Evolutionary conservation across 2,888 invertebrate genomes (phyloP), one percentile per base, ranked within the genome.

Genomic region (Rapana venosa): DNA sequence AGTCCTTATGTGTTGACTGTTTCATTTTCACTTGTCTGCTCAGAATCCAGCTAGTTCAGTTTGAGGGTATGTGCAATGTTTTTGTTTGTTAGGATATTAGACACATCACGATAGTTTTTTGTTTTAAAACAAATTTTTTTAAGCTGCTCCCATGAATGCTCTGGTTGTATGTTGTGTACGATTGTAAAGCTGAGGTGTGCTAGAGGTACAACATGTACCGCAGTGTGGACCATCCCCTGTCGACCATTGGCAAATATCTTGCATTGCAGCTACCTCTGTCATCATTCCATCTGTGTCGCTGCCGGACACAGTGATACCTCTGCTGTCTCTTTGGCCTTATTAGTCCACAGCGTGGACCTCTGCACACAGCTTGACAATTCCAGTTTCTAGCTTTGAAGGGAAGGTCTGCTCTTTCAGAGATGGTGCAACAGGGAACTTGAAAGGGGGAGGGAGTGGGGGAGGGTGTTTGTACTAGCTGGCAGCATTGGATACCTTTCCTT

Each of bases 61-160:
- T 70, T 77, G 89, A 89, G 89, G 89, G 85, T 74, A 74, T 70
- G 89, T 89, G 89, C 89, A 89, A 89, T 89, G 83, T 83, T 85
- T 35, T 47, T 36, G 56, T 70, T 4, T 81, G 81, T 47, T 47
- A 47, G 81, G 36, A 47, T 47, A 30, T 11, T 47, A 20, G 22
- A 83, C 47, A 47, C 81, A 36, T 35, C 79, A 32, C 17, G 17
- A 35, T 79, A 20, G 20, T 35, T 83, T 22, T 36, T 83, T 83
- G 36, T 20, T 11, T 36, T 17, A 58, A 58, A 8, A 58, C 58
- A 58, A 58, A 13, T 22, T n/a, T n/a, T 74, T 11, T 74, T 74
- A 2, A 8, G 8, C n/a, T 74, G 36, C 6, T 47, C 26, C 26
- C 22, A 22, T 81, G 22, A 58, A 32, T 66, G 86, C 56, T n/a